phyloP scores from a whole-genome alignment of 2,797 vertebrate genomes.

The Austrolebias charrua region DNA sequence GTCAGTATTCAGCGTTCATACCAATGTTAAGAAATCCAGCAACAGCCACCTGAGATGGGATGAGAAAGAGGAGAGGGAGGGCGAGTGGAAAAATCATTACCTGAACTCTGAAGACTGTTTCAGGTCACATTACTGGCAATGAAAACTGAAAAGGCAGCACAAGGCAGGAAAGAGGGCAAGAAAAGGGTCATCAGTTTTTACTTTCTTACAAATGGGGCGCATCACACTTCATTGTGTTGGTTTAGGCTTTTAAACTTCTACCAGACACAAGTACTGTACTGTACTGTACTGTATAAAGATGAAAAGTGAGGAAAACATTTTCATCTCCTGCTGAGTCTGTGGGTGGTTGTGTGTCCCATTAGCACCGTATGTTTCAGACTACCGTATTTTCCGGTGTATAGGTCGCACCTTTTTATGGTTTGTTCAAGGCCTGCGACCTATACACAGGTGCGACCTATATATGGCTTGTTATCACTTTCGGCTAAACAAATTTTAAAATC shows the following conservation, averaged over 20 bases:
- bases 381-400: no score
- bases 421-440: no score
- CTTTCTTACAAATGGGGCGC: not conserved
- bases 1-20: slow-evolving; percentile 35
- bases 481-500: no score
- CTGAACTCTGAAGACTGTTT: slow-evolving; percentile 39
- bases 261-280: slow-evolving; percentile 2
- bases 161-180: slow-evolving; percentile 5
- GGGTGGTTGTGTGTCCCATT: no score
- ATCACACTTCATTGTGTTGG: not conserved
- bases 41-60: slow-evolving; percentile 34
- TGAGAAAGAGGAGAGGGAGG: slow-evolving; percentile 25
- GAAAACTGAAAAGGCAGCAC: slow-evolving; percentile 14
- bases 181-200: not conserved
- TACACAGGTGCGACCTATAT: no score
- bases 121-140: slow-evolving; percentile 35
- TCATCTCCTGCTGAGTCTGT: no score
- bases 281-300: not conserved
- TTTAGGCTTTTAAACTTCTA: slow-evolving; percentile 4
- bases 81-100: slow-evolving; percentile 61
- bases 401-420: no score
- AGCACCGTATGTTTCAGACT: no score
- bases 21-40: slow-evolving; percentile 29
- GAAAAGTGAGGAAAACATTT: not conserved
- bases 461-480: no score